Conservation (phyloP, 2,113 vertebrate species). For the Phodopus roborovskii region DNA sequence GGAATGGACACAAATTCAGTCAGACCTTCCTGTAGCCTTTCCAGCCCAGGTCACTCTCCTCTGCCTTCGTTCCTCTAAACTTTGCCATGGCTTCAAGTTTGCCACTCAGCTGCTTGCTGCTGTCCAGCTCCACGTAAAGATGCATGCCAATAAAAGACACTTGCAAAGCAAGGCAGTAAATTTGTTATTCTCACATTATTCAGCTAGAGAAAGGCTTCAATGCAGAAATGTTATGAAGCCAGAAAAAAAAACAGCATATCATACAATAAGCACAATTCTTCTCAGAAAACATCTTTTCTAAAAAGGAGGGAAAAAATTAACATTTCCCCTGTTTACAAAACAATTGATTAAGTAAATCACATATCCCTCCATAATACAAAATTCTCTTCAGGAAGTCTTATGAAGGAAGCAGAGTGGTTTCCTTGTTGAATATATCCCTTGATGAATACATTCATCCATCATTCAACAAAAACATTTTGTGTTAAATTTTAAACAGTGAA, state of each 20-base stretch:
- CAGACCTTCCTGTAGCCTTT: neutral
- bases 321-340: conserved; percentile 38
- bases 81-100: neutral
- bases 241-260: neutral
- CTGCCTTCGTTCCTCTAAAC: neutral
- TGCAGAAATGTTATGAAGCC: neutral
- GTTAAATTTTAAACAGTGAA: conserved; percentile 62
- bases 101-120: neutral
- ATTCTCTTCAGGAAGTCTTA: conserved; percentile 31
- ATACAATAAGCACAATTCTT: neutral
- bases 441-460: conserved; percentile 61
- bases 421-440: conserved; percentile 59
- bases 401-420: conserved; percentile 45
- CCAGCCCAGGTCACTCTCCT: neutral
- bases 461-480: conserved; percentile 58
- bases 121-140: neutral
- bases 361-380: neutral
- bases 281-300: conserved; percentile 26
- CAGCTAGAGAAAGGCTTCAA: neutral
- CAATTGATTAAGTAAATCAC: conserved; percentile 58
- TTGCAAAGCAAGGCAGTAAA: neutral
- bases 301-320: neutral
- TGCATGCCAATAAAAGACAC: fast-evolving
- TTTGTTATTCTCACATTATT: neutral
- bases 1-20: neutral